These are phyloP conservation scores for Erpetoichthys calabaricus DNA, from an alignment of 2,797 vertebrate species.

Conservation along the genomic window DNA sequence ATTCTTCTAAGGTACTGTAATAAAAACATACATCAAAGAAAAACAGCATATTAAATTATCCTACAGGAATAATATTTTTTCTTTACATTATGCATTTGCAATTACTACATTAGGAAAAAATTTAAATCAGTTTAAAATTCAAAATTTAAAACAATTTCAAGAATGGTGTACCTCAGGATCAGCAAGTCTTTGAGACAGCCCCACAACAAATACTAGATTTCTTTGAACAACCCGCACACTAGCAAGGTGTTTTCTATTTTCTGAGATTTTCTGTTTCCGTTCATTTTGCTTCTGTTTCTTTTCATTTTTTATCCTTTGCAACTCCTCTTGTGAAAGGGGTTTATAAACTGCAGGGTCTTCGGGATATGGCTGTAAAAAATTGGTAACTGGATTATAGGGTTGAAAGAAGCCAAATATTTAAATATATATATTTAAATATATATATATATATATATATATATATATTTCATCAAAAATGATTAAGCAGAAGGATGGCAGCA, in stretches of 20 bases:
- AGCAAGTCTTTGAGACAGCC: conserved; percentile 87
- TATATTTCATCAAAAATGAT: no score
- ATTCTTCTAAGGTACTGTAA: no score
- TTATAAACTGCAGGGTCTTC: conserved; percentile 98
- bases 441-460: no score
- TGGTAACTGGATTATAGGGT: not conserved
- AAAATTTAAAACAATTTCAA: not conserved
- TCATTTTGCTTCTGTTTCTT: conserved; percentile 99
- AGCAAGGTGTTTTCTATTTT: conserved; percentile 96
- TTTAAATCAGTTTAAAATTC: no score
- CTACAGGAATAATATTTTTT: no score
- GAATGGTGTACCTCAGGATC: conserved; percentile 72
- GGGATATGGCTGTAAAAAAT: conserved; percentile 75
- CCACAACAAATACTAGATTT: conserved; percentile 96
- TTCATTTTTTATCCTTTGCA: conserved; percentile 99
- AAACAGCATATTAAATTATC: no score
- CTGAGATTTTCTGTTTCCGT: conserved; percentile 98
- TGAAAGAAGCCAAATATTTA: not conserved
- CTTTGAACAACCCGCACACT: conserved; percentile 95
- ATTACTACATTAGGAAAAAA: no score
- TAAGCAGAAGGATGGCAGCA: no score
- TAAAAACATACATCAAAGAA: no score
- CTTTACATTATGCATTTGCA: no score
- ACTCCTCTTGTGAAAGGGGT: conserved; percentile 95
- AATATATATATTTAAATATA: no score